These are phyloP conservation scores for Dreissena polymorpha DNA, from an alignment of 1,140 invertebrate genomes.

Conservation along the genomic window DNA sequence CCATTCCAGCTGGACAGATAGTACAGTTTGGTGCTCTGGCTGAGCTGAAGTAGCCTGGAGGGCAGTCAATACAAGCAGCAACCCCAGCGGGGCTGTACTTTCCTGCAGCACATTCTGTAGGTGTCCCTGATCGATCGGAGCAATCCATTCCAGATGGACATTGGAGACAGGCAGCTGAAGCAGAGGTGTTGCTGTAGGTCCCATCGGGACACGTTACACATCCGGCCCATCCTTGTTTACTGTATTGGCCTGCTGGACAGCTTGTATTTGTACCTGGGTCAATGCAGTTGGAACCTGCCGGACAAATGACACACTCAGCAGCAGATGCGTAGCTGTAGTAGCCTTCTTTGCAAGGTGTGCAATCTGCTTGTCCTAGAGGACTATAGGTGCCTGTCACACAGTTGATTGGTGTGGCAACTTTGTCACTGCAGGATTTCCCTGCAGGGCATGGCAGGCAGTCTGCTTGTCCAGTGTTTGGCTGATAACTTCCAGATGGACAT, in stretches of 20 bases:
- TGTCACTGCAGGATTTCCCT: too few species aligned
- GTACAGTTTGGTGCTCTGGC: constrained; percentile 41
- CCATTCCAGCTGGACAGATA: constrained; percentile 59
- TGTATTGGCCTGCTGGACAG: constrained; percentile 34
- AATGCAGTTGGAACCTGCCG: constrained; percentile 53
- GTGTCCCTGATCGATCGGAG: constrained; percentile 12
- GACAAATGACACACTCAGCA: constrained; percentile 62
- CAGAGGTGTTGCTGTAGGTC: constrained; percentile 54
- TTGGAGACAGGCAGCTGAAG: constrained; percentile 34
- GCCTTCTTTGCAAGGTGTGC: constrained; percentile 56
- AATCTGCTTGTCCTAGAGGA: constrained; percentile 28
- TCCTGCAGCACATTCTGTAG: constrained; percentile 40
- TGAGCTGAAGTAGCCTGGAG: constrained; percentile 11
- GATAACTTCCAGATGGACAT: too few species aligned
- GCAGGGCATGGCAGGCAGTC: too few species aligned
- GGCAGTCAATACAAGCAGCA: constrained; percentile 37
- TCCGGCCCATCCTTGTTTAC: neutral
- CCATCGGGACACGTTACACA: constrained; percentile 51
- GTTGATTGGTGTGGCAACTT: neutral
- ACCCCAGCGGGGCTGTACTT: constrained; percentile 52
- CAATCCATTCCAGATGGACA: constrained; percentile 52
- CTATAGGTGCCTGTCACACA: constrained; percentile 54
- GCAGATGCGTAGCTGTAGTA: constrained; percentile 65
- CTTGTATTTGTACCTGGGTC: constrained; percentile 19
- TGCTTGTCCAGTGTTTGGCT: too few species aligned